A percentile compares a stretch with the other conserved stretches of the same genome.
Conservation (phyloP, 1,140 invertebrate genomes). For the Grapholita molesta region DNA sequence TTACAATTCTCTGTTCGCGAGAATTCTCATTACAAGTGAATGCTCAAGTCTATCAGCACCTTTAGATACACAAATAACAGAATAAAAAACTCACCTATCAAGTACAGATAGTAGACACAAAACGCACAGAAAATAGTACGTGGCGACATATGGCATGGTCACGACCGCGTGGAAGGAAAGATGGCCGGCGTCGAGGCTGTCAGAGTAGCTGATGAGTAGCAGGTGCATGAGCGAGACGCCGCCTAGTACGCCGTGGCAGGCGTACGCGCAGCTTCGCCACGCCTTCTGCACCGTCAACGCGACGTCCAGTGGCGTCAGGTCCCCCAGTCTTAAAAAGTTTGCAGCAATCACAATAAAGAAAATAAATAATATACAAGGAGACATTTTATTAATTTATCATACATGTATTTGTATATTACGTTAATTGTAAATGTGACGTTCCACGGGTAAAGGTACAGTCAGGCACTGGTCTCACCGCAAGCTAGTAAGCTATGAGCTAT, state of each 20-base stretch:
- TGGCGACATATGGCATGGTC: slow-evolving; percentile 73
- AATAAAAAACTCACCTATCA: slow-evolving; percentile 56
- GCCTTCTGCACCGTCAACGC: slow-evolving; percentile 63
- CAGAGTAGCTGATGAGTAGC: slow-evolving; percentile 66
- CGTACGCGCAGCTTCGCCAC: slow-evolving; percentile 59
- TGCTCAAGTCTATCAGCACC: no score
- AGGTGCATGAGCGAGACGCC: slow-evolving; percentile 71
- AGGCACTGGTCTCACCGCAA: no score
- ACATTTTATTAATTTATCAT: no score
- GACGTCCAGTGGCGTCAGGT: slow-evolving; percentile 68
- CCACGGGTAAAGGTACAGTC: no score
- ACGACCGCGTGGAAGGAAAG: slow-evolving; percentile 73
- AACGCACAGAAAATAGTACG: slow-evolving; percentile 74
- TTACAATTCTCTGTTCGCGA: no score
- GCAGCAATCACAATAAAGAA: no score
- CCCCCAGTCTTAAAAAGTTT: slow-evolving; percentile 63
- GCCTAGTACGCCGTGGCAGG: slow-evolving; percentile 67
- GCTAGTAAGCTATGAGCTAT: no score
- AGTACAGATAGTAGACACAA: slow-evolving; percentile 70
- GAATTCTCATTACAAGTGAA: no score
- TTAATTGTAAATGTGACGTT: no score
- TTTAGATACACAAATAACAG: no score
- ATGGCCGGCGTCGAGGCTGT: slow-evolving; percentile 65
- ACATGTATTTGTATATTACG: no score
- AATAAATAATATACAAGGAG: no score